These are phyloP conservation scores for Entomyzon cyanotis DNA, from an alignment of 2,113 vertebrate species.

Conservation along the genomic window DNA sequence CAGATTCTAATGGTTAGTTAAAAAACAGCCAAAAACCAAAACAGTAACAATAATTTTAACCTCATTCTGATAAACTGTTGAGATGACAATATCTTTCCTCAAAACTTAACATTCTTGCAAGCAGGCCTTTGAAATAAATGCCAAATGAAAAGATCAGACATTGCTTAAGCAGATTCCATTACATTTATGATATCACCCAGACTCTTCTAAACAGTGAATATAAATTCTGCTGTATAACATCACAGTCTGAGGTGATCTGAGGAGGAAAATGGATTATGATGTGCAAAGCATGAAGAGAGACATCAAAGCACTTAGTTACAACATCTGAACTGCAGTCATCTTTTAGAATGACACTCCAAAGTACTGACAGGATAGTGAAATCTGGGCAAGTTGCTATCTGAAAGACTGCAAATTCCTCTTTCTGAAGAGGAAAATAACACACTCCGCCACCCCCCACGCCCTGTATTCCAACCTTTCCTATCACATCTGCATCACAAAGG, in stretches of 20 bases:
- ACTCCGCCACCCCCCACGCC: accelerated
- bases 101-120: not conserved
- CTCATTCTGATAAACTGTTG: not conserved
- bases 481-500: not conserved
- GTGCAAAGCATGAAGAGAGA: constrained; percentile 41
- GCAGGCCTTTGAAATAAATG: not conserved
- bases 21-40: not conserved
- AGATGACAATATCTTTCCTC: not conserved
- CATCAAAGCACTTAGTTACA: constrained; percentile 48
- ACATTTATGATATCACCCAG: constrained; percentile 39
- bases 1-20: not conserved
- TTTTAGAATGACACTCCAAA: constrained; percentile 26
- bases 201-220: constrained; percentile 40
- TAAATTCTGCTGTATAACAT: constrained; percentile 64
- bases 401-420: constrained; percentile 13
- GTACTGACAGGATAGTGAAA: not conserved
- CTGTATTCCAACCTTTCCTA: not conserved
- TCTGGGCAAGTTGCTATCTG: not conserved
- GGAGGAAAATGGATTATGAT: constrained; percentile 51
- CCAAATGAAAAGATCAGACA: not conserved
- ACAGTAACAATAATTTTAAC: not conserved
- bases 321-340: constrained; percentile 43
- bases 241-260: constrained; percentile 44
- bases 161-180: constrained; percentile 48
- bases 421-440: not conserved